phyloP scores from a whole-genome alignment of 2,797 vertebrate genomes.

The Apodemus agrarius region DNA sequence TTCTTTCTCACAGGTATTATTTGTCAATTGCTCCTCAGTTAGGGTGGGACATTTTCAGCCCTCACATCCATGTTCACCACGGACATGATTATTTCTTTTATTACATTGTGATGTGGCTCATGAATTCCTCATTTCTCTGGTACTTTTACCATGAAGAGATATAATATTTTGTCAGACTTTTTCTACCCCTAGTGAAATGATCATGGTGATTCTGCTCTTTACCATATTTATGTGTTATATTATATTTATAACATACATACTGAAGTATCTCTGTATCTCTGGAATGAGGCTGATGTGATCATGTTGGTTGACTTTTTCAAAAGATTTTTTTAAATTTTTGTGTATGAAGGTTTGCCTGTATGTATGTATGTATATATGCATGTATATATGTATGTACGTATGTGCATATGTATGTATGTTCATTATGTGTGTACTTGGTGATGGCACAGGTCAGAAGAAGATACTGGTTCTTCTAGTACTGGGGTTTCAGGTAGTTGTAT shows the following conservation, averaged over 20 bases:
- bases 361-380: neutral
- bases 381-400: neutral
- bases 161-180: neutral
- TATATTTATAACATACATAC: neutral
- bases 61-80: neutral
- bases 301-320: neutral
- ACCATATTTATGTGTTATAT: neutral
- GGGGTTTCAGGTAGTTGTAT: neutral
- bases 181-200: neutral
- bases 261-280: neutral
- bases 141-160: neutral
- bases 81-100: neutral
- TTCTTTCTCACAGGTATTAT: neutral
- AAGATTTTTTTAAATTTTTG: neutral
- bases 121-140: neutral
- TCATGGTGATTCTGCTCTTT: neutral
- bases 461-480: neutral
- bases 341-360: neutral
- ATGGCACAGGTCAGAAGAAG: neutral
- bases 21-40: neutral
- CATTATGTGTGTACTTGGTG: neutral
- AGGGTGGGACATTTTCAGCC: neutral
- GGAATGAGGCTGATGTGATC: neutral
- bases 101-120: neutral
- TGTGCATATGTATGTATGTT: neutral